Evolutionary conservation across 2,113 vertebrate genomes (phyloP).

Genomic region (Syrmaticus mikado): DNA sequence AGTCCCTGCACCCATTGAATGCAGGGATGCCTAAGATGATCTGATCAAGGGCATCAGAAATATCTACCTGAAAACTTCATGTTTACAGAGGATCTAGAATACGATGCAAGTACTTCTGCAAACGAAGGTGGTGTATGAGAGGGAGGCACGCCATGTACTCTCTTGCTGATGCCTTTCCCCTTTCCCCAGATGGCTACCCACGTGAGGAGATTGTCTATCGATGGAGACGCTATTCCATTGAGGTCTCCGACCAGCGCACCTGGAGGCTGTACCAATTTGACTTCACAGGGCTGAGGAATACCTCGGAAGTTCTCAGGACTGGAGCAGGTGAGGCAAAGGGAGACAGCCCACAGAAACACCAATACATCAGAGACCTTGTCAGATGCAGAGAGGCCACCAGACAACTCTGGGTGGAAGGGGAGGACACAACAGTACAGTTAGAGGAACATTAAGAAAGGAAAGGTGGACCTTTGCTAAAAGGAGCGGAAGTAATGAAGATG

Average conservation of each 20-base stretch:
- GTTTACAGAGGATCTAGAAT: neutral
- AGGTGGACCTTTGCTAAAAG: neutral
- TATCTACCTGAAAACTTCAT: neutral
- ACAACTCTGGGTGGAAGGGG: neutral
- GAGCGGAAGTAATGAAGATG: neutral
- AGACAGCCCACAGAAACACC: neutral
- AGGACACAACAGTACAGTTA: neutral
- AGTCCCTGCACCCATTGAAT: neutral
- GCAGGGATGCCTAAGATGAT: neutral
- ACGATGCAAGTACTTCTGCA: neutral
- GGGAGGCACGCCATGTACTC: accelerated
- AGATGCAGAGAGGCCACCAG: neutral
- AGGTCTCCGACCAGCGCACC: constrained; percentile 78
- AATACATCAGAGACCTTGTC: accelerated
- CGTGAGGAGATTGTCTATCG: constrained; percentile 78
- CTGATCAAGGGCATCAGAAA: neutral
- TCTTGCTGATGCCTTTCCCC: neutral
- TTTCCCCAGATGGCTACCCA: constrained; percentile 79
- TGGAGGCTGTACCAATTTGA: constrained; percentile 86
- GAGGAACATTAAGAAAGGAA: neutral
- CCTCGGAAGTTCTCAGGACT: constrained; percentile 74
- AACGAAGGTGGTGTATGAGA: neutral
- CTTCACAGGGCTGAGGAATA: constrained; percentile 80
- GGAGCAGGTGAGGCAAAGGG: constrained; percentile 71
- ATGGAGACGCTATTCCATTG: constrained; percentile 80